phyloP scores from a whole-genome alignment of 2,888 invertebrate genomes.

The Sympetrum striolatum region DNA sequence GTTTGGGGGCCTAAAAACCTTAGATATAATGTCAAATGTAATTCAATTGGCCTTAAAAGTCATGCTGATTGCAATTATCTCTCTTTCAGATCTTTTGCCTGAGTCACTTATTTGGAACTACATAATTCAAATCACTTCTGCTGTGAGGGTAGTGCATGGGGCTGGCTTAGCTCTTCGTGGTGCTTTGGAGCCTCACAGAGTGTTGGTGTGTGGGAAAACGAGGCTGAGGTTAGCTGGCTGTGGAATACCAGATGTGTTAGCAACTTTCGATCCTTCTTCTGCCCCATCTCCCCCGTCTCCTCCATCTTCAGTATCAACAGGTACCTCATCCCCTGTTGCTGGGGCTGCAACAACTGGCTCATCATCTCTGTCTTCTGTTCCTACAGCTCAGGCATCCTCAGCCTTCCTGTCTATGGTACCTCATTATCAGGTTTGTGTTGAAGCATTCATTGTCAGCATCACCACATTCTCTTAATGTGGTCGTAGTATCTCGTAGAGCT shows the following conservation, averaged over 20 bases:
- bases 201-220: conserved; percentile 75
- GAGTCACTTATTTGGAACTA: conserved; percentile 95
- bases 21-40: too few relatives aligned
- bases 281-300: conserved; percentile 72
- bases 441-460: not conserved
- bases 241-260: conserved; percentile 81
- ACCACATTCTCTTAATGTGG: not conserved
- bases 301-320: conserved; percentile 51
- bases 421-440: conserved; percentile 67
- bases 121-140: conserved; percentile 93
- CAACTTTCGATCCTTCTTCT: conserved; percentile 17
- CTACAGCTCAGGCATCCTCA: not conserved
- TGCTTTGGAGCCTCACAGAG: conserved; percentile 90
- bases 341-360: not conserved
- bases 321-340: not conserved
- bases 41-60: too few relatives aligned
- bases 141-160: conserved; percentile 87
- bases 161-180: conserved; percentile 75
- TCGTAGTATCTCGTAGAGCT: too few relatives aligned
- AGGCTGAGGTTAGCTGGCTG: conserved; percentile 83
- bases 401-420: conserved; percentile 65
- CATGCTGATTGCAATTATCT: not conserved
- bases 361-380: not conserved
- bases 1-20: too few relatives aligned
- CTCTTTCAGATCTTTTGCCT: conserved; percentile 72